Percentiles rank a stretch among this genome's conserved stretches.
Evolutionary conservation across 1,140 invertebrate genomes (phyloP).

Genomic region (Drosophila setifemur): DNA sequence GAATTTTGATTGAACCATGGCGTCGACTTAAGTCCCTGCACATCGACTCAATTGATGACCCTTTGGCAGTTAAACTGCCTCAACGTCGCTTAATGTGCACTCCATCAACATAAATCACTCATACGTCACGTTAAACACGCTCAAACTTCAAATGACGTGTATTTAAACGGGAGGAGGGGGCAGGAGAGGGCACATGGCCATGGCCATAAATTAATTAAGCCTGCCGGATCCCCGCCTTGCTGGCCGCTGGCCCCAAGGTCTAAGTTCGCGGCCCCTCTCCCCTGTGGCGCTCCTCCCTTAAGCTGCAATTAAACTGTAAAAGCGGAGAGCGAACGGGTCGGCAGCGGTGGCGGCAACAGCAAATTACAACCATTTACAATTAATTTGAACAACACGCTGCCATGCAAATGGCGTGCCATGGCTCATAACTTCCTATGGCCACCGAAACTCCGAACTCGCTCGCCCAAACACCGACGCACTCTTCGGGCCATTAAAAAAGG

Average conservation of each 20-base stretch:
- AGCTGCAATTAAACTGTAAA: constrained; percentile 79
- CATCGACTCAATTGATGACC: constrained; percentile 62
- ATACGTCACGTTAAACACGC: constrained; percentile 79
- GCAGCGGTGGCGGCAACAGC: constrained; percentile 39
- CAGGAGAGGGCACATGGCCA: constrained; percentile 23
- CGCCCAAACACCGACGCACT: constrained; percentile 15
- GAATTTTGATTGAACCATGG: neutral
- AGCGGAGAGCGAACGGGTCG: constrained; percentile 53
- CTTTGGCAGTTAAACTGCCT: constrained; percentile 66
- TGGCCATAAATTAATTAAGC: constrained; percentile 78
- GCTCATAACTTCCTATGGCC: constrained; percentile 67
- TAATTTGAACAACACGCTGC: constrained; percentile 75
- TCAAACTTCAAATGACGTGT: constrained; percentile 70
- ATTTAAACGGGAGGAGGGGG: constrained; percentile 21
- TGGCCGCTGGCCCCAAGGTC: constrained; percentile 28
- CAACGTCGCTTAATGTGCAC: constrained; percentile 57
- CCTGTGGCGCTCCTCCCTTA: constrained; percentile 14
- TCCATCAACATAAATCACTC: constrained; percentile 78
- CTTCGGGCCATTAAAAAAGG: constrained; percentile 27
- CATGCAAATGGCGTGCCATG: constrained; percentile 78
- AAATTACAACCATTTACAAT: constrained; percentile 80
- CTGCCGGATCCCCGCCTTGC: constrained; percentile 23
- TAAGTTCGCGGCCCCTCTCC: constrained; percentile 20
- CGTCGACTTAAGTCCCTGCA: constrained; percentile 28
- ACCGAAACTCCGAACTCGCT: constrained; percentile 4